Conservation (phyloP, 2,113 vertebrate genomes). For the Cacatua alba region DNA sequence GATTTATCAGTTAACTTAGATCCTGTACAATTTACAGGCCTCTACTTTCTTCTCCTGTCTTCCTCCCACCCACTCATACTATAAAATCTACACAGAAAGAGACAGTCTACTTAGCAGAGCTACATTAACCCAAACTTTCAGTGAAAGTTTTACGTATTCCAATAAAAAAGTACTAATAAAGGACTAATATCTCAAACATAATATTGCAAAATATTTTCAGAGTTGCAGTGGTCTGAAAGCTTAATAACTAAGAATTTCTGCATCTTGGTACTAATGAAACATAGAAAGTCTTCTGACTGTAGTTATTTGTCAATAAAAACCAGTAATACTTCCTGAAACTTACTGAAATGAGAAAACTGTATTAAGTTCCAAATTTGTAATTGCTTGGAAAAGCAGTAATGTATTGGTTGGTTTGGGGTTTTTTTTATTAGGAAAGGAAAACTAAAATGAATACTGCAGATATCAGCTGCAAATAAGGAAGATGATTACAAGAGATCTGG, state of each 20-base stretch:
- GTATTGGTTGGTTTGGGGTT: rapidly evolving
- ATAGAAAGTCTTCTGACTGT: neutral
- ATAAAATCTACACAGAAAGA: neutral
- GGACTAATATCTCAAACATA: neutral
- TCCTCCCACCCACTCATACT: neutral
- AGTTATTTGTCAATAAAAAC: neutral
- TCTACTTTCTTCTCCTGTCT: neutral
- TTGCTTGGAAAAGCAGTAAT: neutral
- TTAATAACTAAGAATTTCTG: neutral
- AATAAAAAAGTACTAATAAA: neutral
- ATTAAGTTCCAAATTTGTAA: neutral
- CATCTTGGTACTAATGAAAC: neutral
- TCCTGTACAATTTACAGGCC: neutral
- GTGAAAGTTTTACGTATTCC: neutral
- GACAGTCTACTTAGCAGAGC: neutral
- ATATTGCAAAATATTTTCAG: neutral
- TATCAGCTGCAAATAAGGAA: neutral
- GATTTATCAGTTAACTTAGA: neutral
- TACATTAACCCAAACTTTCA: neutral
- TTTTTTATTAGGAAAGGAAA: neutral
- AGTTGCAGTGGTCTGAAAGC: neutral
- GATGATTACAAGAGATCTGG: neutral
- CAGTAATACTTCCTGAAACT: neutral
- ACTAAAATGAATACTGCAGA: neutral
- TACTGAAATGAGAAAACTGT: neutral